Percentiles rank a stretch among this genome's conserved stretches.
Conservation (phyloP, 2,888 invertebrate species). For the Prosopocoilus inquinatus region DNA sequence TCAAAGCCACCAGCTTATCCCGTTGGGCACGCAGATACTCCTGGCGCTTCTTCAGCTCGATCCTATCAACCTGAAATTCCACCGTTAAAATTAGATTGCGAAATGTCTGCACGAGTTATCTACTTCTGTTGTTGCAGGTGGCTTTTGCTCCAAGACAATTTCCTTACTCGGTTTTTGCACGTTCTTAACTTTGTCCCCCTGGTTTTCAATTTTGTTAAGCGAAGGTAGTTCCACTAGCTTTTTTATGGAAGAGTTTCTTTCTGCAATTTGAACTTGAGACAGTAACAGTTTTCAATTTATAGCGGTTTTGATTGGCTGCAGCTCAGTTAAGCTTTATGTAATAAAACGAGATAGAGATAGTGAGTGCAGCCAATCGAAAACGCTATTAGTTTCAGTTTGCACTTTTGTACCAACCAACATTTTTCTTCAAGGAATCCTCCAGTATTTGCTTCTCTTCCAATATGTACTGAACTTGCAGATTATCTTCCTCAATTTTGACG, state of each 20-base stretch:
- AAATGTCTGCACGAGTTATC: background rate
- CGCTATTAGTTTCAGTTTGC: too few relatives aligned
- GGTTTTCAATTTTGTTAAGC: constrained; percentile 5
- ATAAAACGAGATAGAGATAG: too few relatives aligned
- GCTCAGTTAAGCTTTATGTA: too few relatives aligned
- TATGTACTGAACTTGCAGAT: constrained; percentile 36
- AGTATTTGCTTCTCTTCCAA: constrained; percentile 45
- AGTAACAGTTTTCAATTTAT: too few relatives aligned
- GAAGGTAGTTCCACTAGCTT: too few relatives aligned
- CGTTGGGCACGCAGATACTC: constrained; percentile 85
- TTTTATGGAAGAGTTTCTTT: too few relatives aligned
- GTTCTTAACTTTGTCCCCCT: background rate
- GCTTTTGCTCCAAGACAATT: constrained; percentile 14
- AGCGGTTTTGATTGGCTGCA: too few relatives aligned
- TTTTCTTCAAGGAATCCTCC: constrained; percentile 41
- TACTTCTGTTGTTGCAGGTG: constrained; percentile 17
- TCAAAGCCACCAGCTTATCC: constrained; percentile 86
- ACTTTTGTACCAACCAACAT: constrained; percentile 32
- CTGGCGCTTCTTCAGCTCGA: constrained; percentile 75
- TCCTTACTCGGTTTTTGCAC: background rate
- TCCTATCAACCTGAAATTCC: constrained; percentile 50
- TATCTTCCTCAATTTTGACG: background rate
- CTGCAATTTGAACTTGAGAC: constrained; percentile 12
- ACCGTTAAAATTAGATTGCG: background rate
- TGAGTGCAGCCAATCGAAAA: too few relatives aligned